Base-by-base conservation (phyloP, 37 sponge, comb jelly and placozoan species). In the Lycopodina hypogea region DNA sequence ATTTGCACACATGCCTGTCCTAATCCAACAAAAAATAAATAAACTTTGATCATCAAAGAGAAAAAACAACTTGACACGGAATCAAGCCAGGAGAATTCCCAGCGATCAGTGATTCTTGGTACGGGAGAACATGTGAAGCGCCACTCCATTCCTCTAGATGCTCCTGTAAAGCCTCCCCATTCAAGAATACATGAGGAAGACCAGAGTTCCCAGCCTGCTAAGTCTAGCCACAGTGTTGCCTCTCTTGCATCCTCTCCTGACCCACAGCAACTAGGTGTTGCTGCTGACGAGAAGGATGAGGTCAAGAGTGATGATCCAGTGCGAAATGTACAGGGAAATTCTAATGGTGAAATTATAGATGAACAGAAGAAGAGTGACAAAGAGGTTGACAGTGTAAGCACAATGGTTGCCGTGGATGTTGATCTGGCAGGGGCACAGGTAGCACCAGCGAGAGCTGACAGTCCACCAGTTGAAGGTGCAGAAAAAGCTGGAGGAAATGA, bases 101-200 rank as follows among this genome's bases (percentile, higher is more conserved):
- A 26, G 59, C 59, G 59, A 58, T 37, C 74, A 36, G 39, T 82
- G 29, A 42, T 41, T 7, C 68, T 82, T 21, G 84, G 84, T 15
- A 83, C 77, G 0, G 84, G 84, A 7, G 84, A 83, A 40, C 37
- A 2, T 18, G 3, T 69, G 58, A 75, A 76, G 68, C 77, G 77
- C 6, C 1, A 29, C 3, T 24, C 56, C 19, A 37, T 69, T 23
- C 60, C 76, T 3, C 18, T 19, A 41, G 35, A 23, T 39, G 42
- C 84, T 6, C 84, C 84, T 19, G 23, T 40, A 11, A 83, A 83
- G 38, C 84, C 84, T 23, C 60, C 82, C n/a, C n/a, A n/a, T n/a
- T 60, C 71, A 74, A 19, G 30, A 37, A 6, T 65, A 32, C 3
- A 12, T 45, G 48, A 45, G 48, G 48, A 45, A 9, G 8, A 12